Percentiles rank a stretch among this genome's conserved stretches.
These are phyloP conservation scores for Chaitophorus viminalis DNA, from an alignment of 2,888 invertebrate species.

Conservation along the genomic window DNA sequence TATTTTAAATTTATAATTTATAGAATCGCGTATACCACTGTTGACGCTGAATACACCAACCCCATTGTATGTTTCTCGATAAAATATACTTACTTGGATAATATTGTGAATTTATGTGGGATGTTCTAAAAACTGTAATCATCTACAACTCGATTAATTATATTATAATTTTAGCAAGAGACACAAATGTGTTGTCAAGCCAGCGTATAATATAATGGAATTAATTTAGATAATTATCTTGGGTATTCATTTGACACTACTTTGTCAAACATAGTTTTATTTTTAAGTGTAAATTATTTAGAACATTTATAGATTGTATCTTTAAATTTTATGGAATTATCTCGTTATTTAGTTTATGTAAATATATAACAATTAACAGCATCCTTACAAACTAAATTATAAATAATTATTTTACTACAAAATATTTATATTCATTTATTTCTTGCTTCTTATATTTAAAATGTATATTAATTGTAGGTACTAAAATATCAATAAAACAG, in stretches of 20 bases:
- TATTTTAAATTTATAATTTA: slow-evolving; percentile 53
- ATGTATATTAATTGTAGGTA: background rate
- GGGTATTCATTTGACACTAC: background rate
- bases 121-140: background rate
- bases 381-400: background rate
- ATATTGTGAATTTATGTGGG: background rate
- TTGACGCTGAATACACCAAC: background rate
- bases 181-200: too few species aligned
- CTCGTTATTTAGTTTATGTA: slow-evolving; percentile 35
- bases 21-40: background rate
- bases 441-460: background rate
- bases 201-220: background rate
- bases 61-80: background rate
- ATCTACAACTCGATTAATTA: too few species aligned
- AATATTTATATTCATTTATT: background rate
- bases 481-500: background rate
- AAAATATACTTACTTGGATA: background rate
- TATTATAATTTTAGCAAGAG: too few species aligned
- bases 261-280: background rate
- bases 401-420: background rate
- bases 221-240: background rate
- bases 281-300: slow-evolving; percentile 12
- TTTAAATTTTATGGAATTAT: slow-evolving; percentile 52
- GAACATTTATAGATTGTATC: slow-evolving; percentile 54
- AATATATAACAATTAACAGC: background rate